Conservation (phyloP, 2,797 vertebrate species). For the Urosaurus nigricauda region DNA sequence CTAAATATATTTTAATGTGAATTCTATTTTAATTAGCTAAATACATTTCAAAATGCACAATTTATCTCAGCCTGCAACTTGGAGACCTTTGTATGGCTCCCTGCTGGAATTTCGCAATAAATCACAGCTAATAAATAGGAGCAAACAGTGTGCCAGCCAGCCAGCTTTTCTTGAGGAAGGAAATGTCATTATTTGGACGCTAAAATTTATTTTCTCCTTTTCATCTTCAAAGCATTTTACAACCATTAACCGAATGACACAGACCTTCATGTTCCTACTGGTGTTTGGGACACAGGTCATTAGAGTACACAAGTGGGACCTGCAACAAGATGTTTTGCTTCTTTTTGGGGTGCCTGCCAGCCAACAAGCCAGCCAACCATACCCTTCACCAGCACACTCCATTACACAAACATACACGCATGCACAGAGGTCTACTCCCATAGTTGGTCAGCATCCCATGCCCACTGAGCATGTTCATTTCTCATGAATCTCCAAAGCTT, state of each 20-base stretch:
- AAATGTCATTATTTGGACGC: constrained; percentile 43
- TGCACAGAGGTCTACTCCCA: too few species aligned
- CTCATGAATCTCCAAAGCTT: background rate
- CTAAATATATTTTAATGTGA: constrained; percentile 50
- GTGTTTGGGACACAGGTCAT: background rate
- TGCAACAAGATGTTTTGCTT: background rate
- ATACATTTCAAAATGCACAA: constrained; percentile 42
- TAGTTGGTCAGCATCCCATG: too few species aligned
- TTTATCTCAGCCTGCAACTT: constrained; percentile 43
- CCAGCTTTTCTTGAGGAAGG: constrained; percentile 31
- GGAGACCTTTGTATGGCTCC: constrained; percentile 40
- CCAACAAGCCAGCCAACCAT: too few species aligned
- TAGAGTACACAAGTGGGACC: too few species aligned
- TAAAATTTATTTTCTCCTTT: constrained; percentile 49
- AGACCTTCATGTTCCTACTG: background rate
- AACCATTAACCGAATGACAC: background rate
- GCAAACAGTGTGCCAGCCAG: constrained; percentile 12
- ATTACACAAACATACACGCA: too few species aligned
- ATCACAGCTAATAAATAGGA: constrained; percentile 49
- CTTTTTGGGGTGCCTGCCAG: background rate
- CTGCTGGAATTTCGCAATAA: constrained; percentile 46
- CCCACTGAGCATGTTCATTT: background rate
- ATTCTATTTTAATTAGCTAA: constrained; percentile 49
- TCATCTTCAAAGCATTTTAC: constrained; percentile 45
- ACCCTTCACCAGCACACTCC: background rate